Conservation (phyloP, 2,888 invertebrate species). For the Trileptium ribeirensis region DNA sequence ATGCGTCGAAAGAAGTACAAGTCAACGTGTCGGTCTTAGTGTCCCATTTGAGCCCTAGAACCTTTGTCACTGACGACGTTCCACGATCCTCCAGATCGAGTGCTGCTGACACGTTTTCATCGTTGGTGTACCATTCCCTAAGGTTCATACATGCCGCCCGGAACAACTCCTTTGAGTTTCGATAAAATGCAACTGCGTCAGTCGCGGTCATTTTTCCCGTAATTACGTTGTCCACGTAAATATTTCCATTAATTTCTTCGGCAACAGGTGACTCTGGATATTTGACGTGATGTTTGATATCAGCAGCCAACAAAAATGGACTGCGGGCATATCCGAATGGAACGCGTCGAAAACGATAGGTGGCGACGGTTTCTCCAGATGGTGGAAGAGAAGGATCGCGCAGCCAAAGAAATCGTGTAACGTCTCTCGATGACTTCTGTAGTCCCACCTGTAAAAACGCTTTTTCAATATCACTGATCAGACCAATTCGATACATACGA, state of each 20-base stretch:
- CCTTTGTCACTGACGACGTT: not conserved
- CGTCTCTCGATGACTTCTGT: constrained; percentile 28
- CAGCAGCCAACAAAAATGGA: constrained; percentile 3
- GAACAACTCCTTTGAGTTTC: constrained; percentile 29
- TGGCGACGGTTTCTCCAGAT: not conserved
- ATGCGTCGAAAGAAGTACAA: not conserved
- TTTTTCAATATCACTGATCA: constrained; percentile 24
- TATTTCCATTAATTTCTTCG: constrained; percentile 20
- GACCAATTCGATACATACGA: constrained; percentile 26
- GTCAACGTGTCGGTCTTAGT: constrained; percentile 17
- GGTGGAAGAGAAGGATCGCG: not conserved
- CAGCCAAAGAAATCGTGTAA: constrained; percentile 32
- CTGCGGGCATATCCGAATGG: constrained; percentile 8
- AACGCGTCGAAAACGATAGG: not conserved
- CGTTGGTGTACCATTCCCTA: constrained; percentile 21
- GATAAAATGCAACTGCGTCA: constrained; percentile 21
- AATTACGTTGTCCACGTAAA: constrained; percentile 35
- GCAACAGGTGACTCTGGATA: not conserved
- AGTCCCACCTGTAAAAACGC: constrained; percentile 23
- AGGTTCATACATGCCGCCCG: constrained; percentile 15
- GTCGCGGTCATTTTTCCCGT: not conserved
- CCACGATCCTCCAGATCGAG: not conserved
- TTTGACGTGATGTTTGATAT: constrained; percentile 11
- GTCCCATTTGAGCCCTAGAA: constrained; percentile 19
- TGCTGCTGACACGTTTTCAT: not conserved